phyloP scores from a whole-genome alignment of 2,888 invertebrate species.

The Oasisia sp. region DNA sequence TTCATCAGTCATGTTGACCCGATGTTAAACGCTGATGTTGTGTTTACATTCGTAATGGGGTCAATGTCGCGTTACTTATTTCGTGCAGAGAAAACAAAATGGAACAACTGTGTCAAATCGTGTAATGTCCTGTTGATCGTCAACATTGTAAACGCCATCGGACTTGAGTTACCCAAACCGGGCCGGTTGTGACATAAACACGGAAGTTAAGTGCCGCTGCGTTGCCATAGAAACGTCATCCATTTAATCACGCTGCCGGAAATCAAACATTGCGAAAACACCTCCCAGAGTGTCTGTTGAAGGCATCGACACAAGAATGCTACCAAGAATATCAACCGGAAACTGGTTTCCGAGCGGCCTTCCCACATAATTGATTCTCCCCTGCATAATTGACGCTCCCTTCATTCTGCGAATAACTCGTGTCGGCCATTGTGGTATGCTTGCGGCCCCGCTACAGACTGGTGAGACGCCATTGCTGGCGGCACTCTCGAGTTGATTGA shows the following conservation, averaged over 20 bases:
- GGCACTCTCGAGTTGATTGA: neutral
- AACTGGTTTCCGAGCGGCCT: neutral
- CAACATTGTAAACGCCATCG: neutral
- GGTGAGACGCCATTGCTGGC: neutral
- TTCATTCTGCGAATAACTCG: neutral
- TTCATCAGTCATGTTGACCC: neutral
- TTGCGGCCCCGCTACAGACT: neutral
- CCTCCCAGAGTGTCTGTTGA: neutral
- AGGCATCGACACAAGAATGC: neutral
- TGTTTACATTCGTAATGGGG: neutral
- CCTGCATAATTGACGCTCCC: neutral
- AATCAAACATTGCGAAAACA: neutral
- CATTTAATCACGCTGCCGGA: neutral
- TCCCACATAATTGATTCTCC: neutral
- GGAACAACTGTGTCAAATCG: neutral
- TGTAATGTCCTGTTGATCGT: neutral
- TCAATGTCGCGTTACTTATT: neutral
- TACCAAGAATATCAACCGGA: neutral
- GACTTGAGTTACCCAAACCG: neutral
- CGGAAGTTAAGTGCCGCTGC: neutral
- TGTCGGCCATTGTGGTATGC: neutral
- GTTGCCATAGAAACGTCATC: neutral
- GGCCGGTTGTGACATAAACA: neutral
- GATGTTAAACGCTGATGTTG: neutral
- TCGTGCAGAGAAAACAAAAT: neutral